phyloP scores from a whole-genome alignment of 2,797 vertebrate genomes.

The Oryzias sinensis region DNA sequence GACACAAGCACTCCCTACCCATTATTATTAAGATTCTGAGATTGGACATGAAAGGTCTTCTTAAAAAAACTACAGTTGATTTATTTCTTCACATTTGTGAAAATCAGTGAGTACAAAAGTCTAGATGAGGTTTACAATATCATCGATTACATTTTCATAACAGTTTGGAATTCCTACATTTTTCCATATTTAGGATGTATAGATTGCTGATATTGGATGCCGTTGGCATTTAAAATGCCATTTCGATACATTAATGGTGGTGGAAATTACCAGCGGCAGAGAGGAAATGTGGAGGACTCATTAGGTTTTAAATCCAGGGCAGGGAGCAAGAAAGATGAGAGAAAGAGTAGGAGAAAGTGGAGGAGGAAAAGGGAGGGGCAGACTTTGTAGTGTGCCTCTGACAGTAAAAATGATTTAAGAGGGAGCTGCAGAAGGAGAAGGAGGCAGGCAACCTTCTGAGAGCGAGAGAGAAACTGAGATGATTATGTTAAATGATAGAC shows the following conservation, averaged over 20 bases:
- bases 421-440: conserved; percentile 29
- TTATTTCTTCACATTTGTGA: too few relatives aligned
- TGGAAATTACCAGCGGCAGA: conserved; percentile 40
- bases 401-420: conserved; percentile 40
- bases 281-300: conserved; percentile 47
- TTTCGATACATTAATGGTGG: conserved; percentile 24
- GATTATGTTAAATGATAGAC: conserved; percentile 65
- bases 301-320: conserved; percentile 51
- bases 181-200: conserved; percentile 19
- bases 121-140: too few relatives aligned
- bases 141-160: conserved; percentile 13
- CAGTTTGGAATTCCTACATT: conserved; percentile 25
- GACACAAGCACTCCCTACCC: too few relatives aligned
- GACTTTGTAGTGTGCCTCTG: conserved; percentile 45
- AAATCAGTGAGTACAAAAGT: too few relatives aligned
- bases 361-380: conserved; percentile 2
- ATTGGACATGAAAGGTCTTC: too few relatives aligned
- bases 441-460: conserved; percentile 36
- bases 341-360: conserved; percentile 21
- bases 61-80: too few relatives aligned
- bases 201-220: conserved; percentile 8
- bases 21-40: too few relatives aligned
- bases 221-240: conserved; percentile 39
- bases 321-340: conserved; percentile 37
- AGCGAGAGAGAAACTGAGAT: conserved; percentile 36